These are phyloP conservation scores for Otus sunia DNA, from an alignment of 2,113 vertebrate species.

Conservation along the genomic window DNA sequence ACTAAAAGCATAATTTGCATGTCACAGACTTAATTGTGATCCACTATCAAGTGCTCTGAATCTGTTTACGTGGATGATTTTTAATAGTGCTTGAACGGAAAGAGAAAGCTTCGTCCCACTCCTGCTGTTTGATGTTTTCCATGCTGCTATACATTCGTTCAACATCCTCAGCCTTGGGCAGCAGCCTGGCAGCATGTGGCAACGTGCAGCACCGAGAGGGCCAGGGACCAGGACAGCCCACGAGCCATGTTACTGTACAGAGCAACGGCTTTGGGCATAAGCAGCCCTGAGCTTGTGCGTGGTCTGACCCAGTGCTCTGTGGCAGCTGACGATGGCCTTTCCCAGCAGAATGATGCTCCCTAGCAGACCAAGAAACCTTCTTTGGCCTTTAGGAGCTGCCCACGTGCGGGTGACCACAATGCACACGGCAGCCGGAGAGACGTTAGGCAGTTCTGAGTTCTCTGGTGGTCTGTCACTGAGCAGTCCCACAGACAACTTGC, in stretches of 20 bases:
- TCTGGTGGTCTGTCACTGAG: not conserved
- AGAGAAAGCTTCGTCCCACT: not conserved
- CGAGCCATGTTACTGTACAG: rapidly evolving
- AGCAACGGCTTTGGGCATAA: rapidly evolving
- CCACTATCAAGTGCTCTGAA: not conserved
- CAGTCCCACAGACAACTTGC: not conserved
- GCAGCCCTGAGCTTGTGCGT: not conserved
- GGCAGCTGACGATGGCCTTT: not conserved
- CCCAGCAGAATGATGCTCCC: not conserved
- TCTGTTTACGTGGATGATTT: not conserved
- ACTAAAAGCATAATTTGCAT: not conserved
- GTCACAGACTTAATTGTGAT: not conserved
- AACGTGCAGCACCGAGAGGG: rapidly evolving
- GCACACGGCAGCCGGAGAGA: not conserved
- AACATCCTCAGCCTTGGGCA: rapidly evolving
- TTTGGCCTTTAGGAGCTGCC: not conserved
- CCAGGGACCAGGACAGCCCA: rapidly evolving
- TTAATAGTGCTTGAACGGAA: not conserved
- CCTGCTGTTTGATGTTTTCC: not conserved
- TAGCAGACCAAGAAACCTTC: not conserved
- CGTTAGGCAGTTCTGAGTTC: rapidly evolving
- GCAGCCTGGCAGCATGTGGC: rapidly evolving
- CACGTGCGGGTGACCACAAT: not conserved
- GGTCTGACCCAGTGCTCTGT: rapidly evolving
- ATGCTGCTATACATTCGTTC: rapidly evolving